A percentile compares a stretch with the other conserved stretches of the same genome.
Conservation (phyloP, 1,140 invertebrate genomes). For the Panonychus citri region DNA sequence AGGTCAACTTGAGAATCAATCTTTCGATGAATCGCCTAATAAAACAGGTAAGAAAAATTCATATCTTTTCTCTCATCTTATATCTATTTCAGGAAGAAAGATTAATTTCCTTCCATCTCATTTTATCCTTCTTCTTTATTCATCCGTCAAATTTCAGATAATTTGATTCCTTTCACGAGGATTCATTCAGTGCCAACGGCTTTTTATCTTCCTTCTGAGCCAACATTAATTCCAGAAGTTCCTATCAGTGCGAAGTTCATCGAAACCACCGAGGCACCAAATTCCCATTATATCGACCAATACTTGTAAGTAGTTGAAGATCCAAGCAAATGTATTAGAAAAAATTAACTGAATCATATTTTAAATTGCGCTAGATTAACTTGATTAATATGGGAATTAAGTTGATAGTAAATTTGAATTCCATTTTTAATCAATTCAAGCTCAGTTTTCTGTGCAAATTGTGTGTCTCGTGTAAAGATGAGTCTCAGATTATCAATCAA, state of each 20-base stretch:
- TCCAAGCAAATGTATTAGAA: not conserved
- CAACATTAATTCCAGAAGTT: not conserved
- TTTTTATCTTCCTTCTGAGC: not conserved
- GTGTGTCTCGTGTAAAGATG: too few relatives aligned
- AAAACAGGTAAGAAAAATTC: not conserved
- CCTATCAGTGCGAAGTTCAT: conserved; percentile 5
- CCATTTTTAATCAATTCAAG: too few relatives aligned
- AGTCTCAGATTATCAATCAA: too few relatives aligned
- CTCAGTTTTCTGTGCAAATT: too few relatives aligned
- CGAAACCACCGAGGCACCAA: not conserved
- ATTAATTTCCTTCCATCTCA: too few relatives aligned
- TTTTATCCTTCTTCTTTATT: too few relatives aligned
- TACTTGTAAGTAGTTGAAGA: not conserved
- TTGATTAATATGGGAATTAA: not conserved
- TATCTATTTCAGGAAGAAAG: too few relatives aligned
- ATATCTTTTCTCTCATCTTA: too few relatives aligned
- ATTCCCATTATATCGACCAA: not conserved
- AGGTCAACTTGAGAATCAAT: not conserved
- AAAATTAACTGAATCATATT: not conserved
- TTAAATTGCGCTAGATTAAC: not conserved
- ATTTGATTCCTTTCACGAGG: not conserved
- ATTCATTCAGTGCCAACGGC: not conserved
- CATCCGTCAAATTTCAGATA: not conserved
- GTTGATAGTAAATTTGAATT: not conserved
- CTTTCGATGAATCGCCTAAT: not conserved